Percentiles rank a stretch among this genome's conserved stretches.
phyloP scores from a whole-genome alignment of 2,113 vertebrate genomes.

The Cebidichthys violaceus region DNA sequence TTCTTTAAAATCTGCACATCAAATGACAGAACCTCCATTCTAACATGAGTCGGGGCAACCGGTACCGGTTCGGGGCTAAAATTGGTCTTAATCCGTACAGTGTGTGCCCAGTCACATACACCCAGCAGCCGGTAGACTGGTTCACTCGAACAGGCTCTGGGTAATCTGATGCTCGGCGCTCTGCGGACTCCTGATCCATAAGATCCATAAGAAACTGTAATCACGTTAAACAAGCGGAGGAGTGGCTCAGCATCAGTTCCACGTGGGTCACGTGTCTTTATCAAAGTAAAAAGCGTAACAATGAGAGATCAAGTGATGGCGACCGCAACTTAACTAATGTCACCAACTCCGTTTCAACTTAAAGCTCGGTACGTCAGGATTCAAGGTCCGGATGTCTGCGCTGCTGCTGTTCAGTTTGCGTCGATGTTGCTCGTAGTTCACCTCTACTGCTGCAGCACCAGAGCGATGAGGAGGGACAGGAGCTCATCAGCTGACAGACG shows the following conservation, averaged over 20 bases:
- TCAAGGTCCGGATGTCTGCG: neutral
- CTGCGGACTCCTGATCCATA: slow-evolving; percentile 1
- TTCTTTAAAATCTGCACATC: neutral
- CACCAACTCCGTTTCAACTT: neutral
- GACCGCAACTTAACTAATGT: neutral
- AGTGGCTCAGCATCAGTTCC: neutral
- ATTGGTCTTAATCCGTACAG: neutral
- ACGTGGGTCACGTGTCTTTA: neutral
- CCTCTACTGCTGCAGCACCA: slow-evolving; percentile 27
- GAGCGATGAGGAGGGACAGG: slow-evolving; percentile 18
- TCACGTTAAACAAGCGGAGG: neutral
- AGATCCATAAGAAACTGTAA: neutral
- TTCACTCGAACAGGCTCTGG: neutral
- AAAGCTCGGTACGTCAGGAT: slow-evolving; percentile 7
- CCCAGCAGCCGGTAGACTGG: neutral
- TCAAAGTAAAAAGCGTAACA: slow-evolving; percentile 1
- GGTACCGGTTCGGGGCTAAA: neutral
- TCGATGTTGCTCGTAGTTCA: slow-evolving; percentile 7
- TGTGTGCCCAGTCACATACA: neutral
- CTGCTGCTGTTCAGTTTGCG: slow-evolving; percentile 1
- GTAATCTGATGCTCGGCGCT: slow-evolving; percentile 20
- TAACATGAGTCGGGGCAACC: neutral
- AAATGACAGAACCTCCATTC: neutral
- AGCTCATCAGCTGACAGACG: slow-evolving; percentile 46
- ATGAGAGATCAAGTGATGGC: neutral